Evolutionary conservation across 2,797 vertebrate species (phyloP).

Genomic region (Coccyzus lansbergi): DNA sequence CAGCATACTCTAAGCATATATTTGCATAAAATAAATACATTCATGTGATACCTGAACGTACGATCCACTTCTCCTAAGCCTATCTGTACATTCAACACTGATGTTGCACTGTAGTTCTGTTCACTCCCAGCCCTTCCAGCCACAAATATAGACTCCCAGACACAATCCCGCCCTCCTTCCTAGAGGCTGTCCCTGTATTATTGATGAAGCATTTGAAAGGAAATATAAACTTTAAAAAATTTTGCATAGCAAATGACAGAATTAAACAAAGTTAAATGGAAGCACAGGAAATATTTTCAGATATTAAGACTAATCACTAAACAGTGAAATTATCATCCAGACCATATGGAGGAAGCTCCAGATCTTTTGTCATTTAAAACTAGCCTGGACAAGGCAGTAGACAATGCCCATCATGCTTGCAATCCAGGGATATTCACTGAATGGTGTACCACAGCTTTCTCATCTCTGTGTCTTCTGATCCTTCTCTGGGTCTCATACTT

Average conservation of each 20-base stretch:
- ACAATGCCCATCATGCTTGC: not conserved
- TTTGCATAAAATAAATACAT: not conserved
- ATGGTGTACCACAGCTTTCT: not conserved
- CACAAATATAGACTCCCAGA: not conserved
- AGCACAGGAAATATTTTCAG: not conserved
- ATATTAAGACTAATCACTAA: not conserved
- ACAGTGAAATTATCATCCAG: not conserved
- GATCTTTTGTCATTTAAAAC: not conserved
- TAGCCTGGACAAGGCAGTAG: not conserved
- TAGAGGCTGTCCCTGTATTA: not conserved
- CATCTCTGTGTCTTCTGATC: not conserved
- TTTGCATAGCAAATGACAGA: not conserved
- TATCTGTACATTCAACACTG: not conserved
- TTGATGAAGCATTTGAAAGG: not conserved
- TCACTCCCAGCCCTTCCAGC: not conserved
- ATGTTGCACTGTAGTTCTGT: not conserved
- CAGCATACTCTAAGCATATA: not conserved
- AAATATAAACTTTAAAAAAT: not conserved
- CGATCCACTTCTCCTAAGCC: not conserved
- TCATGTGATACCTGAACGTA: not conserved
- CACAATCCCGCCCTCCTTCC: not conserved
- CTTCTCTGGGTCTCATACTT: not conserved
- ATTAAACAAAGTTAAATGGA: not conserved
- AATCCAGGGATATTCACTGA: not conserved
- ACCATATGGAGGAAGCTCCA: not conserved